Percentiles rank a stretch among this genome's conserved stretches.
Evolutionary conservation across 1,140 invertebrate genomes (phyloP).

Genomic region (Cyclina sinensis): DNA sequence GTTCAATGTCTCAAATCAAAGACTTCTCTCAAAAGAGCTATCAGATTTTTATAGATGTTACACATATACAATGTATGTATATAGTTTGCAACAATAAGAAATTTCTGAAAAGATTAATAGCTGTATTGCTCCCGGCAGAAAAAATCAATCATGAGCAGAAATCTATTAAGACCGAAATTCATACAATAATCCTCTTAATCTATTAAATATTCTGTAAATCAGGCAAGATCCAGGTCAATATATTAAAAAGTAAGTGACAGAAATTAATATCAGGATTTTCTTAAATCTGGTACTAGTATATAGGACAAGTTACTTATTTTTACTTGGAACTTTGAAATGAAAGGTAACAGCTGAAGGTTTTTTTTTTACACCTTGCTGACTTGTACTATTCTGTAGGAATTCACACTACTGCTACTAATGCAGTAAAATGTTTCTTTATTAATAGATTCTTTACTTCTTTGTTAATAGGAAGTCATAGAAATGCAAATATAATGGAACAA

Average conservation of each 20-base stretch:
- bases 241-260: neutral
- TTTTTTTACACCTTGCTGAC: too few relatives aligned
- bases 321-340: too few relatives aligned
- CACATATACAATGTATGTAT: neutral
- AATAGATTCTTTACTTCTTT: too few relatives aligned
- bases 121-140: neutral
- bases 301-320: too few relatives aligned
- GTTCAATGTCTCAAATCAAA: conserved; percentile 1
- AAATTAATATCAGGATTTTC: too few relatives aligned
- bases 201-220: neutral
- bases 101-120: neutral
- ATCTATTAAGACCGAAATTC: neutral
- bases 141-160: neutral
- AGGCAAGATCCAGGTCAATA: neutral
- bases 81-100: neutral
- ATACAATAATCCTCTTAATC: neutral
- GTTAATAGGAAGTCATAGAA: too few relatives aligned
- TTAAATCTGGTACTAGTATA: too few relatives aligned
- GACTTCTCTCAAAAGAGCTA: neutral
- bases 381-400: too few relatives aligned
- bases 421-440: too few relatives aligned
- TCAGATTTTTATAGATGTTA: neutral
- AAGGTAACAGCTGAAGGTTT: too few relatives aligned
- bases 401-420: too few relatives aligned
- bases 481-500: too few relatives aligned